Evolutionary conservation across 2,888 invertebrate genomes (phyloP).

Genomic region (Diadegma fenestrale): DNA sequence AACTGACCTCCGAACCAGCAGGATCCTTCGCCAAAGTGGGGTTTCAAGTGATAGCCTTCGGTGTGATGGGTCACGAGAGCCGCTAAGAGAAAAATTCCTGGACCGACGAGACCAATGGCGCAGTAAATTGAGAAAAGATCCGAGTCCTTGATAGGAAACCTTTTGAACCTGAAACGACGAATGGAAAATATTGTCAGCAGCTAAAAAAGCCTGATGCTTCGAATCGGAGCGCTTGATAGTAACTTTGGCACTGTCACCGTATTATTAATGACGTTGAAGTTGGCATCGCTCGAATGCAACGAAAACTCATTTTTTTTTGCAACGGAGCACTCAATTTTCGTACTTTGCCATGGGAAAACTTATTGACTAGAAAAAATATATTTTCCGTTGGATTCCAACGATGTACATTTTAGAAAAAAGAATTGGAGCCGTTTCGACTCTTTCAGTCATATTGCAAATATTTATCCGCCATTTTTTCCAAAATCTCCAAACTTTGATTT

Average conservation of each 20-base stretch:
- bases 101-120: slow-evolving; percentile 87
- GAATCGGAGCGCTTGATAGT: not conserved
- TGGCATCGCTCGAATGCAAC: too few species aligned
- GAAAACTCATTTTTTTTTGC: too few species aligned
- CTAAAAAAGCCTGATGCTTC: not conserved
- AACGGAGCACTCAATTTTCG: too few species aligned
- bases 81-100: slow-evolving; percentile 86
- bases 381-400: too few species aligned
- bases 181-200: not conserved
- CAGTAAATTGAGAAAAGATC: slow-evolving; percentile 87
- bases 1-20: slow-evolving; percentile 90
- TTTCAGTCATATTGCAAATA: too few species aligned
- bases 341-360: too few species aligned
- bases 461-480: too few species aligned
- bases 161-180: slow-evolving; percentile 77
- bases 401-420: too few species aligned
- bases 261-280: too few species aligned
- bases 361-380: too few species aligned
- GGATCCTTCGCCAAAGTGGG: slow-evolving; percentile 86
- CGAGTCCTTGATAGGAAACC: slow-evolving; percentile 85
- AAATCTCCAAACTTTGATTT: too few species aligned
- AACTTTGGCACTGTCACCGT: not conserved
- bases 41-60: slow-evolving; percentile 86
- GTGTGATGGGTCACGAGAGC: slow-evolving; percentile 86
- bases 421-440: too few species aligned